These are phyloP conservation scores for Borostomias antarcticus DNA, from an alignment of 2,797 vertebrate species.

Conservation along the genomic window DNA sequence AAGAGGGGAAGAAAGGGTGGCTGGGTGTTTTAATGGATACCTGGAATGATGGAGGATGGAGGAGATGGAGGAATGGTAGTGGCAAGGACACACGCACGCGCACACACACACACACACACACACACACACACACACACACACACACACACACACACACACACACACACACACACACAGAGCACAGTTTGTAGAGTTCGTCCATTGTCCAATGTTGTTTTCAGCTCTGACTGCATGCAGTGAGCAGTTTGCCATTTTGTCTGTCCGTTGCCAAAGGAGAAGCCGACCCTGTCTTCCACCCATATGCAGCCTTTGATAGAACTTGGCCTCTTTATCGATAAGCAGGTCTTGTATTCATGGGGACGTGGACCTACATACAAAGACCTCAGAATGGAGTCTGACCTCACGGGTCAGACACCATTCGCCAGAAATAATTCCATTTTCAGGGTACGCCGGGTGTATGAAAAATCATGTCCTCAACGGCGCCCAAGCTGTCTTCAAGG, in stretches of 20 bases:
- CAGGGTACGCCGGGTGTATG: constrained; percentile 35
- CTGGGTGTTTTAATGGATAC: background rate
- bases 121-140: constrained; percentile 7
- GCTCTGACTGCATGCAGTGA: constrained; percentile 21
- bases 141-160: background rate
- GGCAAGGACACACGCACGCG: background rate
- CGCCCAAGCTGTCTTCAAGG: constrained; percentile 25
- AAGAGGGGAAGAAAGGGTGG: background rate
- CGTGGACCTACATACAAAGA: constrained; percentile 56
- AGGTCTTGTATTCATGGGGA: constrained; percentile 61
- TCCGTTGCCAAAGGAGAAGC: constrained; percentile 45
- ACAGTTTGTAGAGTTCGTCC: background rate
- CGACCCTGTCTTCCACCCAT: constrained; percentile 47
- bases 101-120: constrained; percentile 1
- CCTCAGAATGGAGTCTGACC: constrained; percentile 59
- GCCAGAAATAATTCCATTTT: constrained; percentile 60
- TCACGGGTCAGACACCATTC: constrained; percentile 61
- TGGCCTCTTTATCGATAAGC: constrained; percentile 66
- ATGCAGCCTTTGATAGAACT: constrained; percentile 54
- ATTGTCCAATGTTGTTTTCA: constrained; percentile 37
- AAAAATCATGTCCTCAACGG: constrained; percentile 44
- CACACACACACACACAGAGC: background rate
- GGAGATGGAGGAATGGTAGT: background rate
- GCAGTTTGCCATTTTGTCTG: constrained; percentile 54
- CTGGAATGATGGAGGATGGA: background rate